Evolutionary conservation across 2,113 vertebrate genomes (phyloP), one percentile per base, ranked within the genome.

Genomic region (Turdus rufiventris): DNA sequence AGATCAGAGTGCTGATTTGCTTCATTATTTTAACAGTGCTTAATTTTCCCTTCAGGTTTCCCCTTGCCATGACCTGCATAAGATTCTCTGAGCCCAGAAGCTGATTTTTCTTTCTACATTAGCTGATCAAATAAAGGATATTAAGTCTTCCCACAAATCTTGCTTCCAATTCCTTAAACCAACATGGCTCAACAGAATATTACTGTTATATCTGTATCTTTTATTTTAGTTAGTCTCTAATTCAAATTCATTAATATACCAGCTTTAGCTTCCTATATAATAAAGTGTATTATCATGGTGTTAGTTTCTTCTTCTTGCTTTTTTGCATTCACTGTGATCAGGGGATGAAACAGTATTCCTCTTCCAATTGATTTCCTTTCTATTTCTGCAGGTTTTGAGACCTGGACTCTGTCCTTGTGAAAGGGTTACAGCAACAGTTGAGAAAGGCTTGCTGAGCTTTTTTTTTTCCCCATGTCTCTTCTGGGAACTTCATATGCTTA

Each of bases 281-380:
- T 48, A n/a, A 43, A 61, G 17, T 12, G 3, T 58, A 29, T 62
- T 47, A 26, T 31, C 5, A 15, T 67, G 8, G 19, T n/a, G 18
- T 53, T 58, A 10, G 34, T 85, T 88, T 70, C n/a, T 80, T 40
- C 18, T 67, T 40, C 19, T 63, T 86, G 24, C 9, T 56, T 56
- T 80, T 95, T 75, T 82, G 25, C 18, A 14, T 72, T 65, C 25
- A 10, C 54, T 70, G 34, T 88, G 38, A 56, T 72, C 24, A 42
- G 26, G 58, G 29, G 42, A 33, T 83, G 20, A 84, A 89, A 63
- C 9, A 29, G 7, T 67, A 16, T 6, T 85, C 8, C 67, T 91
- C 28, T 92, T 92, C 19, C 12, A 57, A n/a, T 63, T 74, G 33
- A 72, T 94, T 94, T 96, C 34, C 42, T 94, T 95, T 96, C 33